Conservation (phyloP, 2,113 vertebrate genomes). For the Taurulus bubalis region DNA sequence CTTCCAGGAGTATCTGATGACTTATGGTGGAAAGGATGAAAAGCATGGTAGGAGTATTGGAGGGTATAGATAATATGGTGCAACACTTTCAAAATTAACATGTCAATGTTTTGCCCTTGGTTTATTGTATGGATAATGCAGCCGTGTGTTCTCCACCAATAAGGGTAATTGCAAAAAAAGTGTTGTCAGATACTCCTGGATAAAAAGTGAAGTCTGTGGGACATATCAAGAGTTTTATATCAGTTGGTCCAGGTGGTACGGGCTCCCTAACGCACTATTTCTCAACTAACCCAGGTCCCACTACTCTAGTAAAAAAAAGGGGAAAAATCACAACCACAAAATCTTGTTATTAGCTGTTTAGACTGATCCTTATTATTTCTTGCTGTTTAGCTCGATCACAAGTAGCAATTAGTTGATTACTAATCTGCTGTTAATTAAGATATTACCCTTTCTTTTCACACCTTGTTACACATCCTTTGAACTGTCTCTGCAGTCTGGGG, state of each 20-base stretch:
- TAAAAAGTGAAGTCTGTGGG: slow-evolving; percentile 76
- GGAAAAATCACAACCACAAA: neutral
- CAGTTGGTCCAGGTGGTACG: slow-evolving; percentile 78
- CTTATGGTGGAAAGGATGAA: slow-evolving; percentile 64
- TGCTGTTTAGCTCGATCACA: neutral
- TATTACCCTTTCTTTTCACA: slow-evolving; percentile 12
- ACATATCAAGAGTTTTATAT: slow-evolving; percentile 61
- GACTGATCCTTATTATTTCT: neutral
- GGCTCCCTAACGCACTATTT: slow-evolving; percentile 77
- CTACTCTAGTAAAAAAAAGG: neutral
- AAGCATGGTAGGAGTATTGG: slow-evolving; percentile 47
- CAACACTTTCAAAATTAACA: slow-evolving; percentile 33
- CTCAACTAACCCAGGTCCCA: slow-evolving; percentile 48
- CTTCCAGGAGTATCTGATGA: slow-evolving; percentile 82
- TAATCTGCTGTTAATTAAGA: slow-evolving; percentile 25
- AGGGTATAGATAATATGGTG: slow-evolving; percentile 18
- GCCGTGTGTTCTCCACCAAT: neutral
- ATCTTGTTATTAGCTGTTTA: neutral
- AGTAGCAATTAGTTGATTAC: slow-evolving; percentile 7
- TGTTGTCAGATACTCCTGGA: slow-evolving; percentile 75
- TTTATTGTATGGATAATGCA: slow-evolving; percentile 13
- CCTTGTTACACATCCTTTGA: slow-evolving; percentile 9
- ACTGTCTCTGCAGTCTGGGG: neutral
- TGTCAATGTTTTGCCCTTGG: neutral
- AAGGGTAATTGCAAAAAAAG: neutral